Base-by-base conservation (phyloP, 2,113 vertebrate species). In the Plestiodon gilberti region DNA sequence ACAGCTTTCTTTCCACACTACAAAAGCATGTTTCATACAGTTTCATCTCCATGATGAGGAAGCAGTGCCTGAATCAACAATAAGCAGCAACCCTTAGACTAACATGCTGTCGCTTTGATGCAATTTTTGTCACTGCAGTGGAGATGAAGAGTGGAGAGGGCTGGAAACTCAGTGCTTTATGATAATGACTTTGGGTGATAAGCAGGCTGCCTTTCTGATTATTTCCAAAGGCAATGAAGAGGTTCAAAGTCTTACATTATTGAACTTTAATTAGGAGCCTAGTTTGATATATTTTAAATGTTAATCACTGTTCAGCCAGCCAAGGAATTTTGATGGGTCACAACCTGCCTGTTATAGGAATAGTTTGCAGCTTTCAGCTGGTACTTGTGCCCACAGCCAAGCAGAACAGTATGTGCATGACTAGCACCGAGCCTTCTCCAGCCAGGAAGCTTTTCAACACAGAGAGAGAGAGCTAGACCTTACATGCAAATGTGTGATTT, bases 201-300 rank as follows among this genome's bases (percentile, higher is more conserved):
- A 95, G 74, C 83, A 94, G 86, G 48, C 35, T 83, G 65, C 81
- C 92, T 94, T 89, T 90, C 73, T 91, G 89, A 91, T 95, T 95
- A 92, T 93, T 96, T 96, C 90, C 91, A 93, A 94, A 94, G 92
- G 89, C 90, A 94, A 82, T 75, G 89, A 96, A 93, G 82, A 95
- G 35, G 80, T 95, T 95, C 92, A 95, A 96, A 95, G 87, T 86
- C 65, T 94, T 94, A 92, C 38, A 90, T 94, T 95, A 90, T 84
- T 95, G 89, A 93, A 92, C 84, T 97, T 96, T 94, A 96, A 96
- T 95, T 95, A 94, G 83, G 77, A 95, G 90, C 82, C 88, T 70
- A 91, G 85, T 92, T 95, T 94, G 89, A 92, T 94, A 86, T 40
- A 93, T 95, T 95, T 95, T 90, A 96, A 95, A 96, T 95, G 92